A percentile compares a stretch with the other conserved stretches of the same genome.
Evolutionary conservation across 2,113 vertebrate species (phyloP).

Genomic region (Platysteira castanea): DNA sequence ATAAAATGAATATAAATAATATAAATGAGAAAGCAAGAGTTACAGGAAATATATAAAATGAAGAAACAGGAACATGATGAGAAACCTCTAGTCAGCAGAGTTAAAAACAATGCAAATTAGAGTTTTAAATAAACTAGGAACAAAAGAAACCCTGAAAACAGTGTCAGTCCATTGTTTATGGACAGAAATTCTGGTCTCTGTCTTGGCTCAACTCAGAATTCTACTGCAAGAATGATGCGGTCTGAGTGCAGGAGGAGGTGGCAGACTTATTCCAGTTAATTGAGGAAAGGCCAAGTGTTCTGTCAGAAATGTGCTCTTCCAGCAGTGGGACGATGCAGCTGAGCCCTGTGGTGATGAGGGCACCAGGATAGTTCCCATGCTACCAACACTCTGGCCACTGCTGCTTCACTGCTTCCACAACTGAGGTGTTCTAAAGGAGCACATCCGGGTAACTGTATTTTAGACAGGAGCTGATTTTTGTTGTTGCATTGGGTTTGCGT

Average conservation of each 20-base stretch:
- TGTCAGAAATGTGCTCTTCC: not conserved
- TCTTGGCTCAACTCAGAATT: not conserved
- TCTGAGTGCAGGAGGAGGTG: not conserved
- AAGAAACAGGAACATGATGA: not conserved
- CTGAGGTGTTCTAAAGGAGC: not conserved
- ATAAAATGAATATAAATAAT: not conserved
- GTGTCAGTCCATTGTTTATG: not conserved
- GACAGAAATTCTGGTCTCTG: not conserved
- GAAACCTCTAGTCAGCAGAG: not conserved
- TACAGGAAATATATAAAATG: not conserved
- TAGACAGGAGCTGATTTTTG: not conserved
- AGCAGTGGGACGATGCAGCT: not conserved
- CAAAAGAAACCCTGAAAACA: not conserved
- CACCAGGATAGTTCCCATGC: not conserved
- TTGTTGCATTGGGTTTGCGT: not conserved
- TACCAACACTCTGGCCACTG: not conserved
- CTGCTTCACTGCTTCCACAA: not conserved
- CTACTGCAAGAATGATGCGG: accelerated
- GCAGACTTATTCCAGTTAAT: not conserved
- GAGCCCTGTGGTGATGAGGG: not conserved
- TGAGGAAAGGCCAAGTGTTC: not conserved
- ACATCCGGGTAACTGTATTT: not conserved
- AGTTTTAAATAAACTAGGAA: not conserved
- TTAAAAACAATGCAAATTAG: conserved; percentile 11
- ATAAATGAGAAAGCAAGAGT: not conserved